These are phyloP conservation scores for Pseudomyrmex pallidus DNA, from an alignment of 1,140 invertebrate genomes.

Conservation along the genomic window DNA sequence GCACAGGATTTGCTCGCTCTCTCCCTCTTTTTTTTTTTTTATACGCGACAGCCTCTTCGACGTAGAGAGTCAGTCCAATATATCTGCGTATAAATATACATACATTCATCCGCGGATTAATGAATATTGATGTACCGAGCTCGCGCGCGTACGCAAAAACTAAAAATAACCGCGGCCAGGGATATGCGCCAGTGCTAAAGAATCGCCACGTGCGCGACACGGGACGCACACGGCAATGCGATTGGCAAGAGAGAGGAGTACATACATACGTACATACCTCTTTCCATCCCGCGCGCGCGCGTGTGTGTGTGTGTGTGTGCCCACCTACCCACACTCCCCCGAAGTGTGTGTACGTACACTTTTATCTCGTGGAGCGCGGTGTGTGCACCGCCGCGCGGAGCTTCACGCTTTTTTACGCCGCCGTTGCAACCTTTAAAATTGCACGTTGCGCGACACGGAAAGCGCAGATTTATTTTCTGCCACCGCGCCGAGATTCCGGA, in stretches of 20 bases:
- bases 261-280: constrained; percentile 6
- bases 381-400: constrained; percentile 10
- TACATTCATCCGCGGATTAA: constrained; percentile 72
- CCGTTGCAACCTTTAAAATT: constrained; percentile 72
- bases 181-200: constrained; percentile 24
- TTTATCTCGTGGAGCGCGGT: constrained; percentile 58
- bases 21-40: not conserved
- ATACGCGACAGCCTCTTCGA: constrained; percentile 22
- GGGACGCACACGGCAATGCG: constrained; percentile 26
- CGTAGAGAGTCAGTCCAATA: constrained; percentile 12
- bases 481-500: constrained; percentile 24
- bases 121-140: constrained; percentile 69
- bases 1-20: too few relatives aligned
- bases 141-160: constrained; percentile 41
- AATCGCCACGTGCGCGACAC: constrained; percentile 35
- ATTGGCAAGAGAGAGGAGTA: constrained; percentile 17
- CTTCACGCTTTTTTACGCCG: constrained; percentile 53
- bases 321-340: not conserved
- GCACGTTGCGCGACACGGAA: constrained; percentile 68
- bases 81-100: constrained; percentile 43
- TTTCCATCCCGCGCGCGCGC: too few relatives aligned
- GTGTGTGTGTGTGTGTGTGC: too few relatives aligned
- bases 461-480: constrained; percentile 73
- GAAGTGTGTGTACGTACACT: constrained; percentile 35
- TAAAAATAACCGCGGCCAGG: constrained; percentile 51